These are phyloP conservation scores for Cryptoblepharus egeriae DNA, from an alignment of 2,797 vertebrate genomes.

Conservation along the genomic window DNA sequence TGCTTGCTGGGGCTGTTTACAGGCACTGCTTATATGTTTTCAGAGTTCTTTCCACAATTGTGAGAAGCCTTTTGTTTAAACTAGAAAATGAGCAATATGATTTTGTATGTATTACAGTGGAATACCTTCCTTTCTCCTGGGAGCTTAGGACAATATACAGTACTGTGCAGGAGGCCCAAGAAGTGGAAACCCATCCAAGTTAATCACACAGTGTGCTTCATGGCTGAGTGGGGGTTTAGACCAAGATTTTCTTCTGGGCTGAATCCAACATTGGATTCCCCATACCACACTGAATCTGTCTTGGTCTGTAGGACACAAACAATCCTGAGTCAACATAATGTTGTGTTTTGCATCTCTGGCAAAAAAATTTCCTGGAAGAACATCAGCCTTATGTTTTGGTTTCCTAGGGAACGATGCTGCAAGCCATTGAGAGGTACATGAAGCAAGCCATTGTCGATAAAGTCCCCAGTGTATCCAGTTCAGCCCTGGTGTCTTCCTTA, in stretches of 20 bases:
- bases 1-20: background rate
- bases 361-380: rapidly evolving
- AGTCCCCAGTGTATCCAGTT: slow-evolving; percentile 95
- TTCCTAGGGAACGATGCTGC: slow-evolving; percentile 92
- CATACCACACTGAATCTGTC: too few relatives aligned
- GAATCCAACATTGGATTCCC: too few relatives aligned
- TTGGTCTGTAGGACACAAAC: background rate
- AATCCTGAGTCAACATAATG: background rate
- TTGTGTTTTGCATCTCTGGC: background rate
- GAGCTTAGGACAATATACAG: too few relatives aligned
- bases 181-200: too few relatives aligned
- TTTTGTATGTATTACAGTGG: too few relatives aligned
- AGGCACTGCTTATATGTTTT: too few relatives aligned
- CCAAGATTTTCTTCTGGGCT: too few relatives aligned
- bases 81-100: background rate
- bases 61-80: background rate
- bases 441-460: slow-evolving; percentile 99
- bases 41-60: background rate
- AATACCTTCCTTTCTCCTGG: too few relatives aligned
- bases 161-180: too few relatives aligned
- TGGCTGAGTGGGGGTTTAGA: too few relatives aligned
- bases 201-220: too few relatives aligned
- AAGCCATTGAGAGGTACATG: slow-evolving; percentile 98
- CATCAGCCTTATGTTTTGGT: rapidly evolving
- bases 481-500: slow-evolving; percentile 94